Evolutionary conservation across 2,113 vertebrate species (phyloP), one percentile per base, ranked within the genome.

Genomic region (Clarias magur): DNA sequence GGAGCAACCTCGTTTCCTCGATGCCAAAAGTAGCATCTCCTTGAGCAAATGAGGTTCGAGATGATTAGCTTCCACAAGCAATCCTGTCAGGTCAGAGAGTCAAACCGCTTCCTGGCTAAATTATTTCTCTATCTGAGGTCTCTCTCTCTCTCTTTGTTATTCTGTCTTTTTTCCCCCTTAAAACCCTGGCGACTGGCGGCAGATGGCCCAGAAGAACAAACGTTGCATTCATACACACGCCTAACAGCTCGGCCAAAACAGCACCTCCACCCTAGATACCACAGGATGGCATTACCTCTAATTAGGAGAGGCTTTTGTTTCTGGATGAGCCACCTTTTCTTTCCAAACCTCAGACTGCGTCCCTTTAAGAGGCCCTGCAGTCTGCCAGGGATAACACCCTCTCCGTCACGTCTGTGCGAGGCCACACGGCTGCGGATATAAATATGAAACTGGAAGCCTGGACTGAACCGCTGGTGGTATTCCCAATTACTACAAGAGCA

Each of bases 291-390:
- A 93, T 94, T 94, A 93, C 92, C 91, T 91, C 91, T 93, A 94
- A 95, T 95, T 94, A 93, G 91, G 88, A 90, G 82, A 65, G 88
- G 85, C 89, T 89, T 93, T 94, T 92, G 92, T 94, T 94, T 92
- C 89, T 92, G 88, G 90, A 89, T 92, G 72, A 63, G 80, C 86
- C 70, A 85, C 88, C 89, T 79, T 84, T 91, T 78, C 62, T 82
- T 87, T 62, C 72, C 27, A 42, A 88, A 87, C 85, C 88, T 80
- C 83, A 85, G 83, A 54, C 27, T 16, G 27, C 83, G 70, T 86
- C 56, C 85, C 78, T 86, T 93, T 90, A 85, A 75, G 89, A 90
- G 88, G 78, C 85, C 42, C 48, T 48, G 21, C 60, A 65, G 82
- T 88, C 76, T 86, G 85, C 84, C 80, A 67, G 68, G 70, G 83